Evolutionary conservation across 2,797 vertebrate species (phyloP).

Genomic region (Notolepis coatsorum): DNA sequence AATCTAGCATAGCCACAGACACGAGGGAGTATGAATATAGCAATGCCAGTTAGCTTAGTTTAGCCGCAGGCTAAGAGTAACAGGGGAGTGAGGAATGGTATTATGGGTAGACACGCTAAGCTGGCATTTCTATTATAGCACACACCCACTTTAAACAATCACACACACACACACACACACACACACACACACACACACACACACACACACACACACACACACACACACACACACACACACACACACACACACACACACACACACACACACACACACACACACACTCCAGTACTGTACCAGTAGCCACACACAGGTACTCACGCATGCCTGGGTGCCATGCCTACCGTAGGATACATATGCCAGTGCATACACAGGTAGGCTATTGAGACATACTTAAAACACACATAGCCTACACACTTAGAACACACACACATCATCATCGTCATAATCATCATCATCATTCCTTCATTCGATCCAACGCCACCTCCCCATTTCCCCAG

Average conservation of each 20-base stretch:
- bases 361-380: not conserved
- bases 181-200: constrained; percentile 20
- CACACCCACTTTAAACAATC: constrained; percentile 4
- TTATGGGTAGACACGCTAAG: constrained; percentile 27
- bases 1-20: not conserved
- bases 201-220: not conserved
- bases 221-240: constrained; percentile 2
- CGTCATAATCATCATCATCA: constrained; percentile 19
- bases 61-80: not conserved
- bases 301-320: no score
- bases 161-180: not conserved
- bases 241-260: not conserved
- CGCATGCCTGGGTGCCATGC: no score
- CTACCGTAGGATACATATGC: no score
- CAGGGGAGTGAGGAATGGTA: not conserved
- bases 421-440: constrained; percentile 5
- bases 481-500: constrained; percentile 8
- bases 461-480: not conserved
- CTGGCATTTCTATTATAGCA: constrained; percentile 25
- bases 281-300: no score
- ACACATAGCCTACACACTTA: not conserved
- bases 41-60: not conserved
- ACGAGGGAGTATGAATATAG: not conserved
- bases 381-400: not conserved
- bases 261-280: not conserved